Evolutionary conservation across 1,140 invertebrate species (phyloP).

Genomic region (Danaus plexippus): DNA sequence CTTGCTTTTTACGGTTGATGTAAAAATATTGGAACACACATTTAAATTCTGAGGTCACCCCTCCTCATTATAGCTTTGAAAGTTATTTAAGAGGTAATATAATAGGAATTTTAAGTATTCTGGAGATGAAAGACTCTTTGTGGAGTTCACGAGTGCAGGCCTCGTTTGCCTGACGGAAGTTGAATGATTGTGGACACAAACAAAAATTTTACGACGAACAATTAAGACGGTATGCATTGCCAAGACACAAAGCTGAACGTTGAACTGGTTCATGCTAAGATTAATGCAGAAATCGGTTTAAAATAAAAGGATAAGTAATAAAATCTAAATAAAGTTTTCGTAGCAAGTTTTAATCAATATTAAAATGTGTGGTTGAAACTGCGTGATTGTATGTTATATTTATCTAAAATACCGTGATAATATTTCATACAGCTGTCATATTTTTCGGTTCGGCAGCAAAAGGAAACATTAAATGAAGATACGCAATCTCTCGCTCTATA

Average conservation of each 20-base stretch:
- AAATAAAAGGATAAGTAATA: neutral
- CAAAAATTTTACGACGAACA: conserved; percentile 38
- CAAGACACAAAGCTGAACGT: conserved; percentile 18
- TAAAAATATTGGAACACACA: no score
- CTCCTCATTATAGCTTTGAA: neutral
- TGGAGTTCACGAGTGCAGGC: conserved; percentile 23
- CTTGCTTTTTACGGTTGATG: no score
- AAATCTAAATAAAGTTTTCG: no score
- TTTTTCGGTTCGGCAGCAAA: conserved; percentile 5
- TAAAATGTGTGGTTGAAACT: no score
- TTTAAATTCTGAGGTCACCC: no score
- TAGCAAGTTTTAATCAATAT: no score
- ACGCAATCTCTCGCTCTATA: conserved; percentile 16
- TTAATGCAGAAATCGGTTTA: conserved; percentile 2
- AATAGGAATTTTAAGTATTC: conserved; percentile 18
- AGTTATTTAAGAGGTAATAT: conserved; percentile 17
- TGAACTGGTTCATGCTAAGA: no score
- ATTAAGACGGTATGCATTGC: conserved; percentile 29
- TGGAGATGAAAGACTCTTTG: conserved; percentile 31
- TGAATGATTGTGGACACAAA: conserved; percentile 33
- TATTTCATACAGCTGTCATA: conserved; percentile 2
- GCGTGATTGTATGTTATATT: no score
- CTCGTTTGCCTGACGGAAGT: conserved; percentile 32
- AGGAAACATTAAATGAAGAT: conserved; percentile 15
- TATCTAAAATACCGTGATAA: no score